A percentile compares a stretch with the other conserved stretches of the same genome.
Conservation (phyloP, 2,113 vertebrate genomes). For the Ptilorrhoa leucosticta region DNA sequence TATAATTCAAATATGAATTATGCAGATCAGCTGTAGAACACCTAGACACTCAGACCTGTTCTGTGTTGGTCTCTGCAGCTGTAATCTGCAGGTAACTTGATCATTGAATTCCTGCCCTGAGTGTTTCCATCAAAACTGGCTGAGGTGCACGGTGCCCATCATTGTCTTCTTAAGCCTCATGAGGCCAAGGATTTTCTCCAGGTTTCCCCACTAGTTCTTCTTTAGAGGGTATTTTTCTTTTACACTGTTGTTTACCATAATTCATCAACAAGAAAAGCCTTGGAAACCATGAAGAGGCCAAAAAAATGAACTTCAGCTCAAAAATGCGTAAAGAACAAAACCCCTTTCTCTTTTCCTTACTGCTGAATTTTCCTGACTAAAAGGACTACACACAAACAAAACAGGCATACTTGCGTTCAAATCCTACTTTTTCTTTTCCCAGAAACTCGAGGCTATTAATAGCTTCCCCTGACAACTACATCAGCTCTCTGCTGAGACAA, state of each 20-base stretch:
- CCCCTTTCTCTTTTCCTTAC: background rate
- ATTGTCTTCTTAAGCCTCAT: background rate
- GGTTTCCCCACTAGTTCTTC: background rate
- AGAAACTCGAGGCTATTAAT: slow-evolving; percentile 29
- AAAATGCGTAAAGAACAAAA: background rate
- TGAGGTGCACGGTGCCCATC: background rate
- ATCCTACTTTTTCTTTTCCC: background rate
- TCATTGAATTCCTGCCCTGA: background rate
- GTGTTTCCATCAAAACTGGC: background rate
- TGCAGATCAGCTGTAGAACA: background rate
- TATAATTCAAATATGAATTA: background rate
- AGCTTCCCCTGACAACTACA: background rate
- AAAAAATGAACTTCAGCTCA: background rate
- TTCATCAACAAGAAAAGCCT: background rate
- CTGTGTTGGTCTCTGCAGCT: background rate
- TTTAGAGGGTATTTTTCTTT: background rate
- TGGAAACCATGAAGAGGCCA: background rate
- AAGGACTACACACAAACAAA: background rate
- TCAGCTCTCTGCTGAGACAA: background rate
- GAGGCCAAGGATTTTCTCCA: background rate
- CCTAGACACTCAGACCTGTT: background rate
- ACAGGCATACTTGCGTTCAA: background rate
- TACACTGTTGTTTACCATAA: background rate
- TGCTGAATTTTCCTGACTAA: background rate
- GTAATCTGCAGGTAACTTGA: background rate